A percentile compares a stretch with the other conserved stretches of the same genome.
Conservation (phyloP, 2,888 invertebrate genomes). For the Caenorhabditis zanzibari region DNA sequence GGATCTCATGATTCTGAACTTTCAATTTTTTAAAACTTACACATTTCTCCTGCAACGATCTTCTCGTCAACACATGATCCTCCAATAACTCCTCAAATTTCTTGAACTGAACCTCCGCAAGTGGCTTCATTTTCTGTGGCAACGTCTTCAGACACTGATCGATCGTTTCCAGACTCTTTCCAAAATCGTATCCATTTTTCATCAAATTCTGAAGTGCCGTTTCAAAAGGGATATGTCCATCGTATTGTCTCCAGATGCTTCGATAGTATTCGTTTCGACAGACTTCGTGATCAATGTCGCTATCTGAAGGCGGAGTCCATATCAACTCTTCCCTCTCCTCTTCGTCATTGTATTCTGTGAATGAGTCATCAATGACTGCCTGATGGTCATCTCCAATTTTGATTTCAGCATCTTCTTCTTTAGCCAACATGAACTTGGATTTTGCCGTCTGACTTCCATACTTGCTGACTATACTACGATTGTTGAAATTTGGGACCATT, state of each 20-base stretch:
- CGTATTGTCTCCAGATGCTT: conserved; percentile 28
- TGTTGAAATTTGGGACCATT: conserved; percentile 15
- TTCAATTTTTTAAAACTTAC: neutral
- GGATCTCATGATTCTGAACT: too few species aligned
- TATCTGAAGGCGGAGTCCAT: neutral
- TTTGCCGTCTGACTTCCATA: too few species aligned
- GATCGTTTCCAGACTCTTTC: conserved; percentile 9
- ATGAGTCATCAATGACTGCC: neutral
- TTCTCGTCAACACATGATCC: neutral
- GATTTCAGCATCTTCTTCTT: neutral
- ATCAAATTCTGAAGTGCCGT: conserved; percentile 11
- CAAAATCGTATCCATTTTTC: neutral
- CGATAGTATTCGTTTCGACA: neutral
- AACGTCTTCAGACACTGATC: conserved; percentile 19
- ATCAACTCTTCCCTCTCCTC: neutral
- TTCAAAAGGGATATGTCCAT: conserved; percentile 21
- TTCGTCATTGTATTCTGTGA: neutral
- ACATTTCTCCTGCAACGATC: conserved; percentile 3
- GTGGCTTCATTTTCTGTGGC: conserved; percentile 20
- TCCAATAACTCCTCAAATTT: neutral
- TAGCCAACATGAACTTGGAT: neutral
- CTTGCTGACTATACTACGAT: neutral
- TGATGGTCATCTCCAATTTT: neutral
- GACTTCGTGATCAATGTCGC: neutral
- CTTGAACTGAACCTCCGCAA: neutral